Evolutionary conservation across 2,797 vertebrate genomes (phyloP).

Genomic region (Pipistrellus pipistrellus): DNA sequence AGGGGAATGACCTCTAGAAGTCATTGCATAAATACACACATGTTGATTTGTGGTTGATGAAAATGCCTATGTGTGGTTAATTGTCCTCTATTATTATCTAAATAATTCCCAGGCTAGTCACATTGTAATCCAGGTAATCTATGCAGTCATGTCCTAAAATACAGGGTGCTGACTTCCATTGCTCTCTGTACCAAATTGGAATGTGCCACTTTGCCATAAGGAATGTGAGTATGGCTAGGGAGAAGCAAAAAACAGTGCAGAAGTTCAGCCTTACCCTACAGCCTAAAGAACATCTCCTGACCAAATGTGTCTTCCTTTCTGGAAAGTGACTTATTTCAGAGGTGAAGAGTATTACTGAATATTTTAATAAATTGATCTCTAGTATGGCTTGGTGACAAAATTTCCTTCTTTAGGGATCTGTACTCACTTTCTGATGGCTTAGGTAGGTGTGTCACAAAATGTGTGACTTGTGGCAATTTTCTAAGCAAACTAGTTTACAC

Average conservation of each 20-base stretch:
- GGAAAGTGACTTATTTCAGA: not conserved
- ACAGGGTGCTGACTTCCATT: not conserved
- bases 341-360: not conserved
- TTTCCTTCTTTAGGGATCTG: not conserved
- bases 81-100: slow-evolving; percentile 46
- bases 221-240: not conserved
- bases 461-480: not conserved
- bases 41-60: slow-evolving; percentile 35
- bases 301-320: not conserved
- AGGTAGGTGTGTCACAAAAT: not conserved
- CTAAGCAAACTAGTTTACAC: not conserved
- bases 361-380: not conserved
- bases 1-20: not conserved
- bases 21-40: slow-evolving; percentile 42
- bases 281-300: not conserved
- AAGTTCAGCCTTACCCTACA: not conserved
- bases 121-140: not conserved
- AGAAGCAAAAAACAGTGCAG: not conserved
- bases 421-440: not conserved
- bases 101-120: not conserved
- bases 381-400: not conserved
- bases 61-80: not conserved
- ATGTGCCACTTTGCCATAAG: not conserved
- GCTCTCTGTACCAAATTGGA: not conserved
- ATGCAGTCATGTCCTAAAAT: not conserved